These are phyloP conservation scores for Andrena hattorfiana DNA, from an alignment of 2,888 invertebrate genomes.

Conservation along the genomic window DNA sequence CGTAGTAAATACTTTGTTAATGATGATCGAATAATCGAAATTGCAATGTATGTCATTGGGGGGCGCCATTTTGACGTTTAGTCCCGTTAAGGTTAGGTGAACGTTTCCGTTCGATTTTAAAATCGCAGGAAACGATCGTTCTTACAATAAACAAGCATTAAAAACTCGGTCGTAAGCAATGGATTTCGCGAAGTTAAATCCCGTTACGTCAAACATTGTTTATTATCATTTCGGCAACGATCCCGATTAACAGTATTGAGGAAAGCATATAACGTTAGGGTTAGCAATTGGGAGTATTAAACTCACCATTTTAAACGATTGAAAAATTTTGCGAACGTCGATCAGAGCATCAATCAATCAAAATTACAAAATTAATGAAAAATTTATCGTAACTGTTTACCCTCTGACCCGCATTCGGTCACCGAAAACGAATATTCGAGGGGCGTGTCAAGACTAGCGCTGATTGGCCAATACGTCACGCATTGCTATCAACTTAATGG, in stretches of 20 bases:
- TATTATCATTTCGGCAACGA: slow-evolving; percentile 2
- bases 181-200: background rate
- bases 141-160: background rate
- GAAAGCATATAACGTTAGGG: slow-evolving; percentile 22
- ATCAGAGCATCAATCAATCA: slow-evolving; percentile 53
- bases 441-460: slow-evolving; percentile 82
- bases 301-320: slow-evolving; percentile 57
- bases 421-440: slow-evolving; percentile 82
- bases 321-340: slow-evolving; percentile 28
- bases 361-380: slow-evolving; percentile 55
- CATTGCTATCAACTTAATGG: slow-evolving; percentile 51
- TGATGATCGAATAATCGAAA: slow-evolving; percentile 27
- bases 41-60: slow-evolving; percentile 34
- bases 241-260: slow-evolving; percentile 4
- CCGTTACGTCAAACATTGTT: background rate
- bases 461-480: slow-evolving; percentile 42
- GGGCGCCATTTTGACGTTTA: slow-evolving; percentile 79
- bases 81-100: slow-evolving; percentile 73
- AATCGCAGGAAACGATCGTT: background rate
- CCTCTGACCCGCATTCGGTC: slow-evolving; percentile 74
- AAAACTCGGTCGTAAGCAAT: background rate
- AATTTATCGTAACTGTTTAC: slow-evolving; percentile 56
- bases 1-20: background rate
- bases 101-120: slow-evolving; percentile 17
- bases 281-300: slow-evolving; percentile 18